These are phyloP conservation scores for Drosophila leontia DNA, from an alignment of 1,140 invertebrate genomes.

Conservation along the genomic window DNA sequence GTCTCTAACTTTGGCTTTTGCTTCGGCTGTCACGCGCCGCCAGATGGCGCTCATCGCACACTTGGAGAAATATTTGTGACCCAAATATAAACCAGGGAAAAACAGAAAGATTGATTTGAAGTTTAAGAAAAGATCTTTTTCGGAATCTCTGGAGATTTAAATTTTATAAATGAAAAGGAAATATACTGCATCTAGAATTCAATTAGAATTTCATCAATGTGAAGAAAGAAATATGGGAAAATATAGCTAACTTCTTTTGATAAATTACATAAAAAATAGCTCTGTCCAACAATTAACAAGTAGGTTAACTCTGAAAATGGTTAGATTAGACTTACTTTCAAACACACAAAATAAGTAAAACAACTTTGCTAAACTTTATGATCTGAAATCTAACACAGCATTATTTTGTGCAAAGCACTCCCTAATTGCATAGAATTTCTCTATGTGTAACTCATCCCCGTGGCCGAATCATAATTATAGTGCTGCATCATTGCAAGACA, in stretches of 20 bases:
- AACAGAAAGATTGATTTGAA: neutral
- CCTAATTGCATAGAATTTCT: neutral
- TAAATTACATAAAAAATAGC: too few relatives aligned
- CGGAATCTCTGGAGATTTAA: neutral
- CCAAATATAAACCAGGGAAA: neutral
- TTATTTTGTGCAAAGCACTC: neutral
- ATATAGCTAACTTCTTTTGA: neutral
- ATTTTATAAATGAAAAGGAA: neutral
- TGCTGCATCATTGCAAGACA: slow-evolving; percentile 71
- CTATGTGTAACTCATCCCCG: slow-evolving; percentile 23
- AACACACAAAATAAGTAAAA: neutral
- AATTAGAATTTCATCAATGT: too few relatives aligned
- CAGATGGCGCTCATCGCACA: slow-evolving; percentile 64
- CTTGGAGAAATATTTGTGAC: slow-evolving; percentile 47
- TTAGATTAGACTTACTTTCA: too few relatives aligned
- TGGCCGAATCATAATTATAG: slow-evolving; percentile 28
- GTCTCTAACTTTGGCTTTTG: slow-evolving; percentile 23
- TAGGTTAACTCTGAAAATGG: too few relatives aligned
- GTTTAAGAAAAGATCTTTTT: neutral
- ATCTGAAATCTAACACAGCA: neutral
- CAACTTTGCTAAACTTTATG: neutral
- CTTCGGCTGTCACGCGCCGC: slow-evolving; percentile 70
- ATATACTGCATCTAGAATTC: neutral
- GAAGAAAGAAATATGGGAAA: neutral
- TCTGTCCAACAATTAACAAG: too few relatives aligned